A percentile compares a stretch with the other conserved stretches of the same genome.
Conservation (phyloP, 2,888 invertebrate genomes). For the Vannuccia rotundouncinata region DNA sequence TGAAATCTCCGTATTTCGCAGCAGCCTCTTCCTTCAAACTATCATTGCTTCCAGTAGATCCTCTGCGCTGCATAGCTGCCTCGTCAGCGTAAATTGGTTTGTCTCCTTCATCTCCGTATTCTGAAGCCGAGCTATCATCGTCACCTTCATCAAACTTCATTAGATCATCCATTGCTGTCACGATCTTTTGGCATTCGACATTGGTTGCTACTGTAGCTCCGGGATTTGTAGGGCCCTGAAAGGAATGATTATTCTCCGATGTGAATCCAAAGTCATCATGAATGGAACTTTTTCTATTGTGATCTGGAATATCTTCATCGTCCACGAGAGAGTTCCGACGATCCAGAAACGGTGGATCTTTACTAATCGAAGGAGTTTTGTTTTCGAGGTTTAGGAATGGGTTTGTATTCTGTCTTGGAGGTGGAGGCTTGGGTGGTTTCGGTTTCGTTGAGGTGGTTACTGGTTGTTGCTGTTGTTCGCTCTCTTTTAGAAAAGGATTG, state of each 20-base stretch:
- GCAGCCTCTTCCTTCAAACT: slow-evolving; percentile 36
- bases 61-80: slow-evolving; percentile 4
- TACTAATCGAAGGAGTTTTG: neutral
- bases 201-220: neutral
- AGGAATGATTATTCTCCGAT: neutral
- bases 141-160: slow-evolving; percentile 37
- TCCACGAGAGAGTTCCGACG: slow-evolving; percentile 22
- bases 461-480: neutral
- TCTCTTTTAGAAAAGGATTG: neutral
- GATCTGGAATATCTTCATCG: neutral
- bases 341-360: slow-evolving; percentile 25
- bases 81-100: slow-evolving; percentile 37
- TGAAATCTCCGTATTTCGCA: slow-evolving; percentile 23
- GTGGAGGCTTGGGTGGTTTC: neutral
- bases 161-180: slow-evolving; percentile 34
- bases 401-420: slow-evolving; percentile 1
- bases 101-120: slow-evolving; percentile 39
- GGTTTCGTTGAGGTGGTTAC: neutral
- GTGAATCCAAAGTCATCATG: slow-evolving; percentile 16
- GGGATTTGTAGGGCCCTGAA: neutral
- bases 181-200: slow-evolving; percentile 33
- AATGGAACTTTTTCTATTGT: slow-evolving; percentile 4
- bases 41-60: slow-evolving; percentile 25
- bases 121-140: slow-evolving; percentile 38
- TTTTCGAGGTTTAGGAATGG: neutral